Conservation (phyloP, 2,888 invertebrate species). For the Apotomis turbidana region DNA sequence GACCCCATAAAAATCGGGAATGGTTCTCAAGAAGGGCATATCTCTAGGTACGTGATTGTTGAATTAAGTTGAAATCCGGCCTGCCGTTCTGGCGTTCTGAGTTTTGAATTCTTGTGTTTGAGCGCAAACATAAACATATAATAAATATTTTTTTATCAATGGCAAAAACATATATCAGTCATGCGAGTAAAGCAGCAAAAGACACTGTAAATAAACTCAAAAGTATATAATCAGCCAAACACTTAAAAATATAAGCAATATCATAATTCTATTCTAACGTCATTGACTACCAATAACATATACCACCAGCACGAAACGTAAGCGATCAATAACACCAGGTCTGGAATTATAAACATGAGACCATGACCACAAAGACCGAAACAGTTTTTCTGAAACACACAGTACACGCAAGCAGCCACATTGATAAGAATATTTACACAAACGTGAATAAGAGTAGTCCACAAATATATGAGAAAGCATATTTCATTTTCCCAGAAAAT, state of each 20-base stretch:
- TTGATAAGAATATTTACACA: constrained; percentile 14
- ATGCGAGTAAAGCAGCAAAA: neutral
- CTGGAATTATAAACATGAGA: neutral
- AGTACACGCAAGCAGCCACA: neutral
- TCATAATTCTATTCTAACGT: constrained; percentile 15
- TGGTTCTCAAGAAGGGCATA: too few species aligned
- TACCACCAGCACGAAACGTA: constrained; percentile 20
- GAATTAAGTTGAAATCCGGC: too few species aligned
- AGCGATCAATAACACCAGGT: neutral
- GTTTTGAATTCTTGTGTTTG: too few species aligned
- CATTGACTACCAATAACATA: constrained; percentile 12
- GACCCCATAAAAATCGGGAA: too few species aligned
- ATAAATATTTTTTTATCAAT: too few species aligned
- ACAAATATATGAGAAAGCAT: neutral
- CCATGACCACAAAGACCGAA: constrained; percentile 5
- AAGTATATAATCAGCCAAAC: neutral
- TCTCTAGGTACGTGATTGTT: too few species aligned
- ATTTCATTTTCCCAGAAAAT: neutral
- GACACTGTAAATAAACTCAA: neutral
- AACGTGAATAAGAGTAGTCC: constrained; percentile 15
- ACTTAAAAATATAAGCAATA: constrained; percentile 8
- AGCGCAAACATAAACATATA: too few species aligned
- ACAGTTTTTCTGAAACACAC: constrained; percentile 4
- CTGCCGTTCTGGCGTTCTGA: too few species aligned
- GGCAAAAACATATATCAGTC: too few species aligned